phyloP scores from a whole-genome alignment of 2,888 invertebrate species.

The Schrankia costaestrigalis region DNA sequence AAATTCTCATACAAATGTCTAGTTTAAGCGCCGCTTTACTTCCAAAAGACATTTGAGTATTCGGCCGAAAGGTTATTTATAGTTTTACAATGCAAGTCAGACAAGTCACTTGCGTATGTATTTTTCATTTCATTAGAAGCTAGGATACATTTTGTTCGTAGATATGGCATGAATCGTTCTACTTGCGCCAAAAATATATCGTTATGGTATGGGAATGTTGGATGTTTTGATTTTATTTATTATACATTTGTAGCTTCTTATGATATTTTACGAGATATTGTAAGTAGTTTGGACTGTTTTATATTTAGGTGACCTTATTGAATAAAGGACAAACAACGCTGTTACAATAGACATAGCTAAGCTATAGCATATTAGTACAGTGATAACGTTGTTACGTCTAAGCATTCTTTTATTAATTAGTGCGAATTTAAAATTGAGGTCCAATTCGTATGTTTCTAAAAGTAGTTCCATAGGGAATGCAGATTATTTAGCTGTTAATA shows the following conservation, averaged over 20 bases:
- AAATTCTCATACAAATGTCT: no score
- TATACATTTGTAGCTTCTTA: constrained; percentile 31
- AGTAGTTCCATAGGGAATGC: constrained; percentile 60
- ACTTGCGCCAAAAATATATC: constrained; percentile 30
- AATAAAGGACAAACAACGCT: constrained; percentile 33
- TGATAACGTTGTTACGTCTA: constrained; percentile 40
- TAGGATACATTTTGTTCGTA: constrained; percentile 20
- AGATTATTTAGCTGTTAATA: constrained; percentile 42
- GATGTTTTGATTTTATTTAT: constrained; percentile 32
- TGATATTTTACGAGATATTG: constrained; percentile 19
- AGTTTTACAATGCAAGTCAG: constrained; percentile 16
- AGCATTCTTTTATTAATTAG: constrained; percentile 61
- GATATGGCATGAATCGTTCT: constrained; percentile 17
- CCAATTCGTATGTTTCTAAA: constrained; percentile 76
- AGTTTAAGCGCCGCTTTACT: no score
- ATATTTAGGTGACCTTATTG: constrained; percentile 43
- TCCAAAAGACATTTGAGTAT: no score
- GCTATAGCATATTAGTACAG: constrained; percentile 35
- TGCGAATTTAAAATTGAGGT: constrained; percentile 75
- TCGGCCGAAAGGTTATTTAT: no score
- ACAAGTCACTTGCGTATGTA: constrained; percentile 10
- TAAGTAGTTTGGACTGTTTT: constrained; percentile 45
- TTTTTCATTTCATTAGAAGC: constrained; percentile 17
- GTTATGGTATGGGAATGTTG: constrained; percentile 30
- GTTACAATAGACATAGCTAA: constrained; percentile 32